Percentiles rank a stretch among this genome's conserved stretches.
These are phyloP conservation scores for Potamarius usumacintae DNA, from an alignment of 2,113 vertebrate genomes.

Conservation along the genomic window DNA sequence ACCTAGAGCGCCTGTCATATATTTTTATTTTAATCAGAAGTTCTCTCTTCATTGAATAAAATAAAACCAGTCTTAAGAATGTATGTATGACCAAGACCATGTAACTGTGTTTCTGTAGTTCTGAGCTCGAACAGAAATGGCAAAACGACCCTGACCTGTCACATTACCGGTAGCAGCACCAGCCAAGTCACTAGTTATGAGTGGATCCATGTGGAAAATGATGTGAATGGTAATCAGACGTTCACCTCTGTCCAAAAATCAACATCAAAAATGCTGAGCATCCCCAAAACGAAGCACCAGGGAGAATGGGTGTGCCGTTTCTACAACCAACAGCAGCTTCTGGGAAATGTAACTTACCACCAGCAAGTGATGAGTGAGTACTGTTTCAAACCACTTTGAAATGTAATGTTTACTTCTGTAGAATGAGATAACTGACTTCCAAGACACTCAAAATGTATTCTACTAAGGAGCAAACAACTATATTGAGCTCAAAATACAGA, in stretches of 20 bases:
- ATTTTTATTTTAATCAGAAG: neutral
- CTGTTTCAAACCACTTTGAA: neutral
- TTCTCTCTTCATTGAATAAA: neutral
- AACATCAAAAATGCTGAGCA: conserved; percentile 44
- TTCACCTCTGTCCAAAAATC: conserved; percentile 46
- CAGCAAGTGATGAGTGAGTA: conserved; percentile 61
- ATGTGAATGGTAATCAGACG: conserved; percentile 52
- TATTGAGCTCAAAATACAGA: neutral
- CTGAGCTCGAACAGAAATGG: conserved; percentile 28
- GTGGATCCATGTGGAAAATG: conserved; percentile 63
- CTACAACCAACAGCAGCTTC: conserved; percentile 54
- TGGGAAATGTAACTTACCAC: conserved; percentile 68
- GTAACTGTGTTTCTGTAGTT: conserved; percentile 58
- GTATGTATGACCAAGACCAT: neutral
- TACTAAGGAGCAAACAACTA: neutral
- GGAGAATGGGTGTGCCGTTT: conserved; percentile 67
- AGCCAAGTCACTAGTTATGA: conserved; percentile 62
- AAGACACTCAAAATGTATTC: neutral
- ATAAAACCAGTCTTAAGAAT: neutral
- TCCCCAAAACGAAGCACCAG: conserved; percentile 44
- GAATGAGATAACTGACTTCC: neutral
- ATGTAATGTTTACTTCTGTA: neutral
- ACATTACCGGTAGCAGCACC: conserved; percentile 59
- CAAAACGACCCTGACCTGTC: conserved; percentile 62
- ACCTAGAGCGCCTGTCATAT: neutral